These are phyloP conservation scores for Mesembrinibis cayennensis DNA, from an alignment of 2,113 vertebrate genomes.

Conservation along the genomic window DNA sequence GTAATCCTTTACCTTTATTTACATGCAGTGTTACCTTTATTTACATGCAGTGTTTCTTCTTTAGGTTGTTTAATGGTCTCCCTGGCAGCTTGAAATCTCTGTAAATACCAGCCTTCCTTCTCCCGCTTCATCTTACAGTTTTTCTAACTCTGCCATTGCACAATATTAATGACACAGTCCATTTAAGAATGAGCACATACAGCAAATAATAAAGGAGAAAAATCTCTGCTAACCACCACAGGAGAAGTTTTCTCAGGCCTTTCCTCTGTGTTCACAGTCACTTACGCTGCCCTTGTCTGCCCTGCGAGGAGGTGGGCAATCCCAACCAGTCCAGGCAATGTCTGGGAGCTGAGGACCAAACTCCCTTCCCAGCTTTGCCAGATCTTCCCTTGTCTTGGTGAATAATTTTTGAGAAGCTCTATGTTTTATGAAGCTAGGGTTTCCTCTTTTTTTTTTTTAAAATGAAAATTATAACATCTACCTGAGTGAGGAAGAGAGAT, in stretches of 20 bases:
- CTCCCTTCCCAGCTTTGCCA: not conserved
- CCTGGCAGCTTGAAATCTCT: not conserved
- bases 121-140: not conserved
- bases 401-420: not conserved
- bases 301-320: not conserved
- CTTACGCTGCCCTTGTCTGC: not conserved
- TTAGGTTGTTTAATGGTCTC: not conserved
- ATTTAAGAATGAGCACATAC: not conserved
- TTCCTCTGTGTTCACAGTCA: not conserved
- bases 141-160: not conserved
- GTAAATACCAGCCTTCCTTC: not conserved
- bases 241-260: not conserved
- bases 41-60: not conserved
- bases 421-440: not conserved
- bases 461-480: not conserved
- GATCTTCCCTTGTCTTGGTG: not conserved
- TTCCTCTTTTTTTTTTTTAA: not conserved
- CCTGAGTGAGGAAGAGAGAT: not conserved
- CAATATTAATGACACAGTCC: not conserved
- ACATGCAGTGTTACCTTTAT: not conserved
- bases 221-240: not conserved
- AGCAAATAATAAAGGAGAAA: not conserved
- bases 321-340: accelerated
- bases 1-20: not conserved
- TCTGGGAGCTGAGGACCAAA: not conserved